Evolutionary conservation across 2,113 vertebrate species (phyloP).

Genomic region (Psophia crepitans): DNA sequence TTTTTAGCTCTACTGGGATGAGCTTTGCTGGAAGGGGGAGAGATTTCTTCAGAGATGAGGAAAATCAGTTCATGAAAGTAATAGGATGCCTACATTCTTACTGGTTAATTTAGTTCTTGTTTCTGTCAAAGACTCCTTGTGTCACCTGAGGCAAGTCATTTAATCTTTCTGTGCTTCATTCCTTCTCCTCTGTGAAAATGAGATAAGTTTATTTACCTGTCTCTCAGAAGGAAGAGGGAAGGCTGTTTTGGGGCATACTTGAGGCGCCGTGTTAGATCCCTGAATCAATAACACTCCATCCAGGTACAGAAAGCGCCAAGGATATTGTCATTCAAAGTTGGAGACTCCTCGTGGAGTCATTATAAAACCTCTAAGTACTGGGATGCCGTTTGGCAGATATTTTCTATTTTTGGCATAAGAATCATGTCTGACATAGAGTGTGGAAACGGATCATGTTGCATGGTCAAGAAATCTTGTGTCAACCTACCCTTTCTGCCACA

Average conservation of each 20-base stretch:
- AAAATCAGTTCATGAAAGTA: neutral
- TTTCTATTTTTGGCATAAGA: neutral
- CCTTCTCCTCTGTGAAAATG: neutral
- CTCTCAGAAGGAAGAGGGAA: neutral
- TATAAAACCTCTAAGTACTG: neutral
- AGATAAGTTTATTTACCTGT: neutral
- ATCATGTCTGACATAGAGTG: neutral
- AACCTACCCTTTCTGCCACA: slow-evolving; percentile 93
- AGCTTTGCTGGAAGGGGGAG: neutral
- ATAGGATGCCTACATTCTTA: neutral
- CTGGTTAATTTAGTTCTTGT: neutral
- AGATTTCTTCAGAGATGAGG: neutral
- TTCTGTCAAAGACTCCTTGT: neutral
- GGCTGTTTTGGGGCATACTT: neutral
- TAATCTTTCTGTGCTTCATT: neutral
- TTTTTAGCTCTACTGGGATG: neutral
- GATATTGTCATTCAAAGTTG: neutral
- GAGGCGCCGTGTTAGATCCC: neutral
- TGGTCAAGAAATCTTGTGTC: neutral
- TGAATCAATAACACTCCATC: neutral
- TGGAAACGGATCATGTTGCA: neutral
- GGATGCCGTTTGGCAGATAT: neutral
- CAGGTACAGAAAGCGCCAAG: neutral
- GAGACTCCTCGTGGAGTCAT: neutral
- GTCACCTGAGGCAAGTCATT: neutral